Conservation (phyloP, 2,888 invertebrate genomes). For the Cheiracanthium punctorium region DNA sequence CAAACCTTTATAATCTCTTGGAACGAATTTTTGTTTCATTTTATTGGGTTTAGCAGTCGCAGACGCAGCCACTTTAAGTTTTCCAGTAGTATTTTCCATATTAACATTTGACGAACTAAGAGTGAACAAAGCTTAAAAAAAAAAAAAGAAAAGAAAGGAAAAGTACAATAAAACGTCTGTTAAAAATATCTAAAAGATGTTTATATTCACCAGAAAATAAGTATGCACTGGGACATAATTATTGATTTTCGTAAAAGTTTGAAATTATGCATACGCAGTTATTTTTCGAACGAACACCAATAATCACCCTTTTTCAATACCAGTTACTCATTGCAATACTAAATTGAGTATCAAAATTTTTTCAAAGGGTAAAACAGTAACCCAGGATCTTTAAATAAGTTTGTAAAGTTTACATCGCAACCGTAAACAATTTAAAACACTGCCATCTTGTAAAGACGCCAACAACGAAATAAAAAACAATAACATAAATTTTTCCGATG, state of each 20-base stretch:
- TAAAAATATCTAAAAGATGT: not conserved
- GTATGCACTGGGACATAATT: not conserved
- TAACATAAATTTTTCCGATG: too few relatives aligned
- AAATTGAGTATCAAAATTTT: not conserved
- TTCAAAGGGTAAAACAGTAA: not conserved
- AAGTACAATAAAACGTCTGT: not conserved
- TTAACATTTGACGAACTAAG: constrained; percentile 26
- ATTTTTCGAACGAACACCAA: not conserved
- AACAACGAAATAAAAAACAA: not conserved
- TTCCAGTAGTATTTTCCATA: constrained; percentile 40
- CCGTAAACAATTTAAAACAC: not conserved
- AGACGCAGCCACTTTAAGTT: constrained; percentile 32
- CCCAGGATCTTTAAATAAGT: not conserved
- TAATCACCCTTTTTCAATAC: not conserved
- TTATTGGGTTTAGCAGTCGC: constrained; percentile 52
- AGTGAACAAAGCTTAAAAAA: not conserved
- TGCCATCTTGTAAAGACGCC: constrained; percentile 8
- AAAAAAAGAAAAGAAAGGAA: too few relatives aligned
- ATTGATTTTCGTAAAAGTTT: constrained; percentile 2
- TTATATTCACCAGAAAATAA: not conserved
- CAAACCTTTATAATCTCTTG: constrained; percentile 66
- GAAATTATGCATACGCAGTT: not conserved
- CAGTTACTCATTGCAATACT: not conserved
- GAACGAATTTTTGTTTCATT: constrained; percentile 48
- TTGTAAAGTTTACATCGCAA: not conserved